Percentiles rank a stretch among this genome's conserved stretches.
phyloP scores from a whole-genome alignment of 2,113 vertebrate species.

The Penelope pileata region DNA sequence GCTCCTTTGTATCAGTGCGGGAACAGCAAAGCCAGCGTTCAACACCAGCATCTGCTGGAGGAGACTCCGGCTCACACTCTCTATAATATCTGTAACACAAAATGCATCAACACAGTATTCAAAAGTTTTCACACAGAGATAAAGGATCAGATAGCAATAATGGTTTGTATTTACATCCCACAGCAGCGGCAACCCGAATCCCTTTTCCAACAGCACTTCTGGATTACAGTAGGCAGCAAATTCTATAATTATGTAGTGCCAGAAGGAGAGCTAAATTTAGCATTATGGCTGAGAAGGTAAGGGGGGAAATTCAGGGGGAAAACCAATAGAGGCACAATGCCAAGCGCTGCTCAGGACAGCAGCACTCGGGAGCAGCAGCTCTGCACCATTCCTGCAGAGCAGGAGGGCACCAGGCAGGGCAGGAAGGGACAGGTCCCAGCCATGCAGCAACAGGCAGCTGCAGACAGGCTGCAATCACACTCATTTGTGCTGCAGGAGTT shows the following conservation, averaged over 20 bases:
- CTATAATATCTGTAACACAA: not conserved
- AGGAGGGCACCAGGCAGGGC: not conserved
- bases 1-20: not conserved
- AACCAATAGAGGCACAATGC: not conserved
- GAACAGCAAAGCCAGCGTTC: not conserved
- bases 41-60: not conserved
- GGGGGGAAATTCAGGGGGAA: not conserved
- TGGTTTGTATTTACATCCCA: not conserved
- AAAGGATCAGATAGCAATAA: not conserved
- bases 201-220: not conserved
- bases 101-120: not conserved
- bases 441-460: not conserved
- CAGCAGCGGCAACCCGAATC: not conserved
- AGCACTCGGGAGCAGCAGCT: not conserved
- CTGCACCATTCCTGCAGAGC: not conserved
- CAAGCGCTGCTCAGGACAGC: not conserved
- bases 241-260: not conserved
- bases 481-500: not conserved
- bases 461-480: accelerated
- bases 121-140: not conserved
- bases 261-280: conserved; percentile 20
- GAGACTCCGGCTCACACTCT: not conserved
- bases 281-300: not conserved
- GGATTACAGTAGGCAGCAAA: not conserved
- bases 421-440: not conserved